Evolutionary conservation across 1,140 invertebrate genomes (phyloP), one percentile per base, ranked within the genome.

Genomic region (Euura saliciscinereae): DNA sequence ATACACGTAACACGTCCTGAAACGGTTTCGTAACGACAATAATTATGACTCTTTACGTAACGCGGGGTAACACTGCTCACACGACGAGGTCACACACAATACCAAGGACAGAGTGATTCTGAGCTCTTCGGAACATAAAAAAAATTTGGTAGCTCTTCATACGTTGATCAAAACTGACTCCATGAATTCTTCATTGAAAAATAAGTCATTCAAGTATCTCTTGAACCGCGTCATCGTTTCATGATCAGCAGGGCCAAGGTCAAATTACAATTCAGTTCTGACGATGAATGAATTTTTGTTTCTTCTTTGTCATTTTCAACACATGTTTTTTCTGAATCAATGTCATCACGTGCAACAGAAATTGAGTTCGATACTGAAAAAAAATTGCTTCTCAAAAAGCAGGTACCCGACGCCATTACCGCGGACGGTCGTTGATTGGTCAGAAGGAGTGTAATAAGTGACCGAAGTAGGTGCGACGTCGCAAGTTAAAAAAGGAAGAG

Each of bases 401-500:
- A 28, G 28, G n/a, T 4, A 59, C 10, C 51, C 8, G 51, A n/a
- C 51, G 51, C 51, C 51, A 59, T 59, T 59, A 59, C 51, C 51
- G 3, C 51, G 51, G 51, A 59, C 13, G 51, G 13, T 59, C 51
- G 51, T 8, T 59, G 51, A 59, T 59, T 59, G 51, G 51, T n/a
- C 51, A 59, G 51, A 59, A 59, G 51, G 51, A 59, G 51, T 59
- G 51, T 59, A 59, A 59, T 59, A 6, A 59, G 51, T 59, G 51
- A 59, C 28, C 51, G 51, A 59, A 59, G 51, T 59, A 59, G 51
- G 51, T 59, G 51, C 51, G 51, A 59, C 51, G 51, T 67, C 28
- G 28, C 28, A 28, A 28, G 28, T 28, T 28, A 28, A 28, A 28
- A 28, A 28, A 28, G 28, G 28, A 28, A 28, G 28, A 28, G 28